Evolutionary conservation across 2,113 vertebrate species (phyloP), one percentile per base, ranked within the genome.

Genomic region (Trematomus loennbergii): DNA sequence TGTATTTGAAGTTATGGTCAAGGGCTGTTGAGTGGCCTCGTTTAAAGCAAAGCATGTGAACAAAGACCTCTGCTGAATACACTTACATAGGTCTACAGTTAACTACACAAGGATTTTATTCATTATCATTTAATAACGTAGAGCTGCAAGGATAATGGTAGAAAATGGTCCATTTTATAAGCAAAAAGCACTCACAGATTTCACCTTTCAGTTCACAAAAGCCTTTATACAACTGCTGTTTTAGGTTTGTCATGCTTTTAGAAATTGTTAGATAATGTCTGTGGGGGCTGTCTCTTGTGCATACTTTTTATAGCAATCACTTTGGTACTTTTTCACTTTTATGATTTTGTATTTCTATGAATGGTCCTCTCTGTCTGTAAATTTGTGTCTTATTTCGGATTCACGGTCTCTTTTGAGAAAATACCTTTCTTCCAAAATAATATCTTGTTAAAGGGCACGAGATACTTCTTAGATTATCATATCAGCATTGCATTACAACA

Each of bases 1-100:
- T 18, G 61, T 16, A 4, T 48, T 78, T 81, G 29, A 64, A 75
- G 48, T 45, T 71, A 16, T 5, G 16, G 6, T 72, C n/a, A 12
- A 77, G 40, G 13, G 82, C 70, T 72, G 17, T 29, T 40, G 49
- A 78, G 52, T 33, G 50, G 29, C 13, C 22, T 43, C 9, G 20
- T 6, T 29, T 12, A 40, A 1, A 43, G 58, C 48, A 53, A 3
- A 50, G 46, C 22, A 70, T 12, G 3, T 67, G 33, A 13, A 52
- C 36, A 69, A 55, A 81, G 62, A 72, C 22, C 29, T 75, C 12
- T 18, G 20, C 48, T 62, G 52, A 57, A 16, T 1, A 25, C 48
- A 63, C 33, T 50, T 25, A 55, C 36, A 57, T 0, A 68, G 6
- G 43, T 68, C 45, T 45, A 20, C 7, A 36, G 40, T n/a, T 12